phyloP scores from a whole-genome alignment of 2,113 vertebrate species.

The Reinhardtius hippoglossoides region DNA sequence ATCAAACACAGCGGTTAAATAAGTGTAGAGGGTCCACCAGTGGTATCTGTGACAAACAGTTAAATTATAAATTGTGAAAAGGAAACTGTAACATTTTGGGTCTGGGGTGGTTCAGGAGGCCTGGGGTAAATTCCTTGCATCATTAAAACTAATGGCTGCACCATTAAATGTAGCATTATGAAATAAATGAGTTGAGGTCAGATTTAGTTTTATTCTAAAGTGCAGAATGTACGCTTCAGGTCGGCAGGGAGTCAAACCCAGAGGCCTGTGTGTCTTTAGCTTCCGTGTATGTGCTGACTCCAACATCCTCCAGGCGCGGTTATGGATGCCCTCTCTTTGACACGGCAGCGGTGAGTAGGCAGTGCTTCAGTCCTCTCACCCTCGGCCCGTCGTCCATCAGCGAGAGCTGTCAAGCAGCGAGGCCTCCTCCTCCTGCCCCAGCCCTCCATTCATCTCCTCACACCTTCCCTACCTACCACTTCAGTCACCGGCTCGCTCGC shows the following conservation, averaged over 20 bases:
- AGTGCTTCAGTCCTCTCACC: constrained; percentile 41
- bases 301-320: constrained; percentile 41
- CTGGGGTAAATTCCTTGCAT: constrained; percentile 29
- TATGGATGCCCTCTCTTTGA: constrained; percentile 64
- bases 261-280: constrained; percentile 29
- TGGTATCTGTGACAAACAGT: not conserved
- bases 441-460: not conserved
- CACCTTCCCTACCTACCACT: not conserved
- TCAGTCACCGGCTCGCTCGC: constrained; percentile 39
- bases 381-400: constrained; percentile 51
- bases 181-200: constrained; percentile 54
- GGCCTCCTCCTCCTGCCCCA: constrained; percentile 26
- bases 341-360: constrained; percentile 46
- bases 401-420: not conserved
- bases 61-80: constrained; percentile 8
- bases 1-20: not conserved
- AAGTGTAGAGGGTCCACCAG: not conserved
- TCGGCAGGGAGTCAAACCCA: constrained; percentile 44
- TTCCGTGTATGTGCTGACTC: constrained; percentile 63
- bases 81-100: constrained; percentile 27
- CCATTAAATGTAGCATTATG: constrained; percentile 38
- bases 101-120: constrained; percentile 8
- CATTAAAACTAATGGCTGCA: constrained; percentile 45
- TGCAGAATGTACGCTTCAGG: constrained; percentile 27
- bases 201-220: constrained; percentile 20